Base-by-base conservation (phyloP, 1,140 invertebrate species). In the Leucophenga varia region DNA sequence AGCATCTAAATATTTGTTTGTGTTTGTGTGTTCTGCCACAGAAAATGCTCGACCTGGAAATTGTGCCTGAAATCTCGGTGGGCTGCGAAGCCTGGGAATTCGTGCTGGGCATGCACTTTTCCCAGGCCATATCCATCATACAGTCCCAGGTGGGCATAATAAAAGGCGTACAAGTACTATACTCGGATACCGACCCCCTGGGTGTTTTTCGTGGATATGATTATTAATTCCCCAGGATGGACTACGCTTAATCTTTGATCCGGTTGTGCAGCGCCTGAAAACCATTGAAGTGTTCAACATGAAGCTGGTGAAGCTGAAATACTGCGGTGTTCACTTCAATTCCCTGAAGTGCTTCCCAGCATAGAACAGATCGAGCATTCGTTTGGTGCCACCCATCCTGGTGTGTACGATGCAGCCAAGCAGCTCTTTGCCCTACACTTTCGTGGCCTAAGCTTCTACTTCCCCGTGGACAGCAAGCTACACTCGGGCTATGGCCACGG, bases 41-140 rank as follows among this genome's bases (percentile, higher is more conserved):
- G 31, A 50, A 76, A 61, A 97, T 97, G 94, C 84, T 97, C 79
- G 93, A 95, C 78, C 84, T 97, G 74, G 93, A 97, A 83, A 90
- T 97, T 68, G 85, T 95, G 63, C 94, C 94, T 52, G 94, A 96
- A 81, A 85, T 91, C 77, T 95, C 93, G 59, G 83, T 97, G 74
- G 91, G 93, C 79, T 93, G 92, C 78, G 93, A 96, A 78, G 87
- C 93, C 82, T 97, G 93, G 93, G 93, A 97, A 81, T 95, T 97
- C 81, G 86, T 95, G 78, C 82, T 97, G 80, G 93, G 94, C 61
- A 97, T 97, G 93, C 93, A 96, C 81, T 97, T 97, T 81, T 95
- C 92, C 57, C 94, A 97, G 78, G 91, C 92, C 57, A 92, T 97
- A 61, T 89, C 91, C 49, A 95, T 96, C 64, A 89, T 97, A 73